phyloP scores from a whole-genome alignment of 2,888 invertebrate genomes.

The Oxyteleia sp. region DNA sequence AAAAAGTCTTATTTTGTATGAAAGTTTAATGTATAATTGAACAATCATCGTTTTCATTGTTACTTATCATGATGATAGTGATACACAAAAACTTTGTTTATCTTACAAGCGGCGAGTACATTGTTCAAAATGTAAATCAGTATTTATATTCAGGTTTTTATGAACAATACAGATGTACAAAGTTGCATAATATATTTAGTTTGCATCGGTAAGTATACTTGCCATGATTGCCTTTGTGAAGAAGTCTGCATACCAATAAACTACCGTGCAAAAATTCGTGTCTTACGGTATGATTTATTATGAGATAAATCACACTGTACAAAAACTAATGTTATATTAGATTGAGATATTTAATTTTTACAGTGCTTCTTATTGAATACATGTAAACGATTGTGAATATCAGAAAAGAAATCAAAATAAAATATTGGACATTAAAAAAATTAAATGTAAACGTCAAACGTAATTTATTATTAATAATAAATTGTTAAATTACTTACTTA shows the following conservation, averaged over 20 bases:
- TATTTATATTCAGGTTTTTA: constrained; percentile 29
- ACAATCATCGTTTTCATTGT: constrained; percentile 26
- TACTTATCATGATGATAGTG: constrained; percentile 9
- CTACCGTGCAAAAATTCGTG: neutral
- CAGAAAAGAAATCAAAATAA: too few species aligned
- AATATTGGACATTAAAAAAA: too few species aligned
- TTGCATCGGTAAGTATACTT: constrained; percentile 14
- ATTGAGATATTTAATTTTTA: too few species aligned
- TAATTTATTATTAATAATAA: too few species aligned
- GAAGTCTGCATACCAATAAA: constrained; percentile 22
- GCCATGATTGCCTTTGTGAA: constrained; percentile 10
- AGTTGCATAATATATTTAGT: constrained; percentile 27
- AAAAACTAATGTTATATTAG: too few species aligned
- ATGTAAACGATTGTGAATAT: too few species aligned
- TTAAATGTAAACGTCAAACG: too few species aligned
- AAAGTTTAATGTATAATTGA: constrained; percentile 28
- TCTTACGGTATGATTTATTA: neutral
- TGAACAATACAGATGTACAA: constrained; percentile 28
- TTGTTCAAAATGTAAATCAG: constrained; percentile 47
- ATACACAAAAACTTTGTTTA: constrained; percentile 38
- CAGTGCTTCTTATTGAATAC: too few species aligned
- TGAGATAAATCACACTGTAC: neutral
- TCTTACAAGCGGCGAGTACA: constrained; percentile 9
- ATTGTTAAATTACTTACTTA: too few species aligned
- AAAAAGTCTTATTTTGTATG: neutral